phyloP scores from a whole-genome alignment of 1,140 invertebrate species.

The Penaeus chinensis region DNA sequence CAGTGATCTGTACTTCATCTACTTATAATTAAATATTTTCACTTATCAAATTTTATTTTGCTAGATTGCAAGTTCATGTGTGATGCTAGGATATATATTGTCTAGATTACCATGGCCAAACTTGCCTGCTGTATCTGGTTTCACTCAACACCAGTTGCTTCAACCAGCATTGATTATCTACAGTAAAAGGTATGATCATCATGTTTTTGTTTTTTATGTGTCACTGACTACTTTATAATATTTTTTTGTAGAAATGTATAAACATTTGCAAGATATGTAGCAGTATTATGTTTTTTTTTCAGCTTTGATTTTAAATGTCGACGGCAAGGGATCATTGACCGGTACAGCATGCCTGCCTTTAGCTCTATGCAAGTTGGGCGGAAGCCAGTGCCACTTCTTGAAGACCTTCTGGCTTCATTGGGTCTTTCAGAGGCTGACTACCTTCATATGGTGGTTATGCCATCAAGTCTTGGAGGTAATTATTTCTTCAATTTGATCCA shows the following conservation, averaged over 20 bases:
- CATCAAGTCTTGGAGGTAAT: not conserved
- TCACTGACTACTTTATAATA: not conserved
- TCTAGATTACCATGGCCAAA: constrained; percentile 40
- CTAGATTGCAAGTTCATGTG: constrained; percentile 37
- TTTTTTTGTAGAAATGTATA: not conserved
- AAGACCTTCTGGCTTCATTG: constrained; percentile 17
- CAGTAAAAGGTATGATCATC: constrained; percentile 22
- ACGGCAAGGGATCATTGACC: constrained; percentile 30
- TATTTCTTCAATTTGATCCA: too few relatives aligned
- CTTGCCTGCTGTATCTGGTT: constrained; percentile 26
- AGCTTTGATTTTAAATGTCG: constrained; percentile 37
- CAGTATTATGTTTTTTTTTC: not conserved
- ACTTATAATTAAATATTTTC: too few relatives aligned
- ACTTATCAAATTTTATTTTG: too few relatives aligned
- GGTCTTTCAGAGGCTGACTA: constrained; percentile 22
- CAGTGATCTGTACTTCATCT: too few relatives aligned
- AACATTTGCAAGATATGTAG: not conserved
- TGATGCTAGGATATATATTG: constrained; percentile 35
- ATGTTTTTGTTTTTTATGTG: not conserved
- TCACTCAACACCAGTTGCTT: constrained; percentile 32
- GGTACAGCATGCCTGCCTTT: constrained; percentile 27
- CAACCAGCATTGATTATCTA: constrained; percentile 35
- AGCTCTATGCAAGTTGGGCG: constrained; percentile 23
- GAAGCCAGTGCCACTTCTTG: constrained; percentile 3
- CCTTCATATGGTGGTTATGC: not conserved